Conservation (phyloP, 2,113 vertebrate genomes). For the Heteronetta atricapilla region DNA sequence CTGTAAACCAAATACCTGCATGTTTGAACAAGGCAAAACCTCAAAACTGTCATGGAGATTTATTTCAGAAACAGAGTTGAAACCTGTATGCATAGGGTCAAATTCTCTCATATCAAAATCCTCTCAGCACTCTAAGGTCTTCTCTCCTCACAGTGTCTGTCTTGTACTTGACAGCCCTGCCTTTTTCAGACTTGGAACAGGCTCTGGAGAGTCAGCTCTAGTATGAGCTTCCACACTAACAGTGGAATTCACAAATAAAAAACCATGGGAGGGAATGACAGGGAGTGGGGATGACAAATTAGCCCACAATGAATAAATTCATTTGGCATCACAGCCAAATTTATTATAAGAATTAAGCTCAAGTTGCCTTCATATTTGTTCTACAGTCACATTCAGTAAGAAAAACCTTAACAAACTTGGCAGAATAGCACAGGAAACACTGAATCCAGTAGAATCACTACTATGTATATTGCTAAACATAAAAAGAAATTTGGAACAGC, state of each 20-base stretch:
- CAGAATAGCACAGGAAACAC: conserved; percentile 19
- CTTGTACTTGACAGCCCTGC: conserved; percentile 6
- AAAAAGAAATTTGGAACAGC: not conserved
- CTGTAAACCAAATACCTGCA: not conserved
- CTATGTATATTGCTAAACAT: not conserved
- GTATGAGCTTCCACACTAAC: not conserved
- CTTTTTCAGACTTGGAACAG: conserved; percentile 29
- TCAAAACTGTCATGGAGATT: not conserved
- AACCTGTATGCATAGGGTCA: conserved; percentile 26
- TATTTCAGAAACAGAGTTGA: conserved; percentile 35
- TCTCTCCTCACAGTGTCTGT: conserved; percentile 14
- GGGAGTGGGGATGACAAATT: not conserved
- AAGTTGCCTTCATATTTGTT: not conserved
- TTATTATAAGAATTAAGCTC: not conserved
- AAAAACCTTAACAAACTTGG: conserved; percentile 7
- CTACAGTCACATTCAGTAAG: not conserved
- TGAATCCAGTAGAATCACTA: not conserved
- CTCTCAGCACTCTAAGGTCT: not conserved
- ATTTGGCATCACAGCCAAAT: not conserved
- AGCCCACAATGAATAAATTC: not conserved
- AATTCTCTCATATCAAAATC: conserved; percentile 39
- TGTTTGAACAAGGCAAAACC: conserved; percentile 9
- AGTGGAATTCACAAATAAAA: not conserved
- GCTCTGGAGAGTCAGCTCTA: not conserved
- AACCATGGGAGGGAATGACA: not conserved